Evolutionary conservation across 2,113 vertebrate species (phyloP).

Genomic region (Rhynchopsitta pachyrhyncha): DNA sequence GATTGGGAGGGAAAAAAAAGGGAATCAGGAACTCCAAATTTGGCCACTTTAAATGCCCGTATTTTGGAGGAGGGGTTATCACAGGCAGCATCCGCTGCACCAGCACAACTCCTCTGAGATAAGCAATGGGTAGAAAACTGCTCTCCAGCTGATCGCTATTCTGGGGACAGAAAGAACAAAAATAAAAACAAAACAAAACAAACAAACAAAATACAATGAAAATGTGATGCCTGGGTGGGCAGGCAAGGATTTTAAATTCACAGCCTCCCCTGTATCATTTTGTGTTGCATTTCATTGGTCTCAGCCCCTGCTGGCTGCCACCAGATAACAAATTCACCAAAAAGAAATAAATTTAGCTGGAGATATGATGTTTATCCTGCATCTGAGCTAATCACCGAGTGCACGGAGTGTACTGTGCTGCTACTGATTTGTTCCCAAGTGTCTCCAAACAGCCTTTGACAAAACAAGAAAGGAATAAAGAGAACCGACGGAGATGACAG

Average conservation of each 20-base stretch:
- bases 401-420: background rate
- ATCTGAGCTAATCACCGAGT: background rate
- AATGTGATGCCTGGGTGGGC: background rate
- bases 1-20: background rate
- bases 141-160: conserved; percentile 5
- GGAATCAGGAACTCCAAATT: background rate
- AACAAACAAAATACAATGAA: background rate
- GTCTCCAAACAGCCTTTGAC: conserved; percentile 1
- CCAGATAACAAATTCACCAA: background rate
- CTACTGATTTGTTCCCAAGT: background rate
- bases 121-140: background rate
- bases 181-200: background rate
- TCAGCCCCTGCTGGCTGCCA: background rate
- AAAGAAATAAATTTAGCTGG: background rate
- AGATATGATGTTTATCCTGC: conserved; percentile 2
- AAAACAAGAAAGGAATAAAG: background rate
- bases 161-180: background rate
- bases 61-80: background rate
- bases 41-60: background rate
- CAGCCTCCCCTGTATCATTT: background rate
- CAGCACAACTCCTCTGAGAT: background rate
- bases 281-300: background rate
- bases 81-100: background rate
- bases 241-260: background rate
- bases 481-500: background rate